Base-by-base conservation (phyloP, 1,140 invertebrate genomes). In the Acyrthosiphon pisum region DNA sequence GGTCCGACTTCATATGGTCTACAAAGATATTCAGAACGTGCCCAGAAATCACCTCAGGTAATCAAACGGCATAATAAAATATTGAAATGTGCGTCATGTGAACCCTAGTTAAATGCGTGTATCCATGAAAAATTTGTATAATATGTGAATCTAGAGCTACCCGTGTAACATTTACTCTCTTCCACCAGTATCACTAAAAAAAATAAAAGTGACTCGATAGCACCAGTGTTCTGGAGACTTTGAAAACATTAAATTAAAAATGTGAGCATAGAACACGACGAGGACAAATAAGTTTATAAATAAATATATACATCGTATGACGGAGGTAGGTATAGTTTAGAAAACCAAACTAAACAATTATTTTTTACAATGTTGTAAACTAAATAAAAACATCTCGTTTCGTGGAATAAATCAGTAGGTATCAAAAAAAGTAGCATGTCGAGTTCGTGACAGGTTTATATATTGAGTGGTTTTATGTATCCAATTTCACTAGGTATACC, bases 11-110 rank as follows among this genome's bases (percentile, higher is more conserved):
- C 97, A 97, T 91, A 96, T 98, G 95, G 97, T 98, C 93, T 98
- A 98, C 95, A 97, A 97, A 91, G 98, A 98, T 94, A 97, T 98
- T 37, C 97, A 97, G 94, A 97, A 98, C 94, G 97, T 98, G 30
- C 98, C 98, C 1, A 95, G 97, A 56, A 98, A 98, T 95, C 98
- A 98, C 95, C 95, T 97, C 50, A 96, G 97, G 96, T 96, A 88
- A 50, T 48, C 18, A n/a, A 76, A n/a, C 14, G 14, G 4, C n/a
- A 6, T 76, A n/a, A 76, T 76, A 76, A 76, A 18, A 76, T 76
- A 76, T 76, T n/a, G 4, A n/a, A 4, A n/a, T 18, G 14, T 68
- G 30, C n/a, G 60, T 30, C 30, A 60, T 14, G 26, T 11, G 9
- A 60, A 30, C 56, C 4, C 23, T 60, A 4, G 3, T n/a, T 7